A percentile compares a stretch with the other conserved stretches of the same genome.
phyloP scores from a whole-genome alignment of 53 echinoderm and acorn worm genomes.

The Crossaster papposus region DNA sequence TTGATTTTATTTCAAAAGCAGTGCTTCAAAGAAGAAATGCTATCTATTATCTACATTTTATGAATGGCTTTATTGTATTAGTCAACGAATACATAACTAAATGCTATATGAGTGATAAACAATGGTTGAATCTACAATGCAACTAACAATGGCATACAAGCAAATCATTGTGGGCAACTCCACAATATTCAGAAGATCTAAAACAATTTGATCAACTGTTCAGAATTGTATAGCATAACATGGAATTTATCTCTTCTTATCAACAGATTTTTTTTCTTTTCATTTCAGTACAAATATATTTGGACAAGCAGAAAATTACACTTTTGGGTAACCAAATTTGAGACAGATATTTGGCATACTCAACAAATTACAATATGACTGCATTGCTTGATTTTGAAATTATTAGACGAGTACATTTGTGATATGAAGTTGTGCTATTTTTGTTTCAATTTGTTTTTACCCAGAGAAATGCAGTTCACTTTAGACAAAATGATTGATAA shows the following conservation, averaged over 20 bases:
- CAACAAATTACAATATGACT: no score
- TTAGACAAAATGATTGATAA: neutral
- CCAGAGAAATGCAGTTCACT: neutral
- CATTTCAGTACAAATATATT: neutral
- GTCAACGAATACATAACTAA: conserved; percentile 33
- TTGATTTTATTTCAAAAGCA: conserved; percentile 38
- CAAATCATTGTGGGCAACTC: neutral
- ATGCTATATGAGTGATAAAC: conserved; percentile 22
- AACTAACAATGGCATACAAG: neutral
- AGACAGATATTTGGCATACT: no score
- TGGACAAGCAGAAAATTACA: neutral
- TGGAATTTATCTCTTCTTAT: no score
- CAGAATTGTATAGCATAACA: neutral
- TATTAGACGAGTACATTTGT: neutral
- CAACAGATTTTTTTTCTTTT: no score
- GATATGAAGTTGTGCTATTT: neutral
- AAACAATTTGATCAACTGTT: neutral
- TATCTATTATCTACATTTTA: conserved; percentile 16
- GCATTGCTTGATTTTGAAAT: neutral
- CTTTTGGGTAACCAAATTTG: neutral
- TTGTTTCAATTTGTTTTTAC: neutral
- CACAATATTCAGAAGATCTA: neutral
- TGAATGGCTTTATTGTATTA: conserved; percentile 1
- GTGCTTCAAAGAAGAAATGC: conserved; percentile 27
- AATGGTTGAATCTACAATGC: neutral